These are phyloP conservation scores for Drosophila planitibia DNA, from an alignment of 2,888 invertebrate genomes.

Conservation along the genomic window DNA sequence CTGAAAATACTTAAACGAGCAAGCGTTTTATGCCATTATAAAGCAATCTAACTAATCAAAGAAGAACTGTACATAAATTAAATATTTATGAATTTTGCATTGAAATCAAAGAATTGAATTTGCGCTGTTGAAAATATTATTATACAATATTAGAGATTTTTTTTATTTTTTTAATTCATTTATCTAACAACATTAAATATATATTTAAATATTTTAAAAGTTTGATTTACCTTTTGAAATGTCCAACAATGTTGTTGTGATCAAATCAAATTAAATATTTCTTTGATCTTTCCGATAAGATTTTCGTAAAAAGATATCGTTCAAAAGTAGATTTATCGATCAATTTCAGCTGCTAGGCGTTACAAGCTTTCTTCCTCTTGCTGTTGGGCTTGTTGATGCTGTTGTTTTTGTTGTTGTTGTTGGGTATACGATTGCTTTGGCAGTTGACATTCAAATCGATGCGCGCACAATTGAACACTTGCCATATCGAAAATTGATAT, in stretches of 20 bases:
- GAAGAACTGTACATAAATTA: neutral
- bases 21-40: neutral
- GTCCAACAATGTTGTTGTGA: conserved; percentile 23
- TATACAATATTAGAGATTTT: neutral
- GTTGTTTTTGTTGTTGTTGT: conserved; percentile 34
- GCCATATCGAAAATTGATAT: conserved; percentile 42
- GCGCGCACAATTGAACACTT: conserved; percentile 28
- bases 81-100: neutral
- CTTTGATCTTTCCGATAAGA: conserved; percentile 5
- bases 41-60: neutral
- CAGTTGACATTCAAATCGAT: conserved; percentile 39
- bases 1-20: neutral
- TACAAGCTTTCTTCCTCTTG: conserved; percentile 29
- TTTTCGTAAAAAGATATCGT: conserved; percentile 3
- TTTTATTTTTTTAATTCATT: neutral
- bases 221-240: conserved; percentile 36
- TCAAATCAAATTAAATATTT: conserved; percentile 7
- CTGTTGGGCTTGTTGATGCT: conserved; percentile 13
- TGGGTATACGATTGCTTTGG: conserved; percentile 35
- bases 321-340: conserved; percentile 2
- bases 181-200: neutral
- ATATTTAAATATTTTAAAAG: neutral
- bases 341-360: conserved; percentile 49
- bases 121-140: neutral
- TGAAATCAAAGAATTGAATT: neutral